These are phyloP conservation scores for Pterostichus niger DNA, from an alignment of 2,888 invertebrate species.

Conservation along the genomic window DNA sequence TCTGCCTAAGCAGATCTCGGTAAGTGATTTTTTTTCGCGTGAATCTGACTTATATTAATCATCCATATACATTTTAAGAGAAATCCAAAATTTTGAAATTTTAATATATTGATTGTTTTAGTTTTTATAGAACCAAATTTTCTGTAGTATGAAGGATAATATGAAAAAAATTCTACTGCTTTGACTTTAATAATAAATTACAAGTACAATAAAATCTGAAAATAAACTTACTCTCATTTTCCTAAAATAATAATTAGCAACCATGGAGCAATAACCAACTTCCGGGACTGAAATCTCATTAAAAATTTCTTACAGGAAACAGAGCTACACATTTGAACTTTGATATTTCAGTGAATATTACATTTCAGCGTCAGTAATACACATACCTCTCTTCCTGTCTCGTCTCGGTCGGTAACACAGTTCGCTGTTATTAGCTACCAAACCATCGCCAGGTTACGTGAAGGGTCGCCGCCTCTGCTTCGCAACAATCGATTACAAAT, in stretches of 20 bases:
- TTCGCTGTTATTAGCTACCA: slow-evolving; percentile 11
- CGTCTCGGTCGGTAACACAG: slow-evolving; percentile 1
- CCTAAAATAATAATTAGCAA: slow-evolving; percentile 40
- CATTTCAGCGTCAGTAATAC: slow-evolving; percentile 16
- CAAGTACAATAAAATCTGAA: neutral
- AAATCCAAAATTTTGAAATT: no score
- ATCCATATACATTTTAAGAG: no score
- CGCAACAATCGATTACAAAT: slow-evolving; percentile 62
- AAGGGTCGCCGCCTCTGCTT: slow-evolving; percentile 7
- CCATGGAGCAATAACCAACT: slow-evolving; percentile 18
- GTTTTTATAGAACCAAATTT: no score
- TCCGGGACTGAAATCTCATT: slow-evolving; percentile 39
- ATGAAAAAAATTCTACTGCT: no score
- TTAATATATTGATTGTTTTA: no score
- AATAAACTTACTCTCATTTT: slow-evolving; percentile 26
- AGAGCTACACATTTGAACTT: slow-evolving; percentile 23
- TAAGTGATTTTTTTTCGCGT: no score
- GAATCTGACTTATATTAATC: no score
- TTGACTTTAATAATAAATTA: slow-evolving; percentile 7
- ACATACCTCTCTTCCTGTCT: slow-evolving; percentile 2
- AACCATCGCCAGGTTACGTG: slow-evolving; percentile 18
- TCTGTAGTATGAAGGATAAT: no score
- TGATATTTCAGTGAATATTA: slow-evolving; percentile 42
- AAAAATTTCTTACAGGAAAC: slow-evolving; percentile 29
- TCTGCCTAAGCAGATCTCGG: no score